Conservation (phyloP, 2,888 invertebrate species). For the Malacosoma neustria region DNA sequence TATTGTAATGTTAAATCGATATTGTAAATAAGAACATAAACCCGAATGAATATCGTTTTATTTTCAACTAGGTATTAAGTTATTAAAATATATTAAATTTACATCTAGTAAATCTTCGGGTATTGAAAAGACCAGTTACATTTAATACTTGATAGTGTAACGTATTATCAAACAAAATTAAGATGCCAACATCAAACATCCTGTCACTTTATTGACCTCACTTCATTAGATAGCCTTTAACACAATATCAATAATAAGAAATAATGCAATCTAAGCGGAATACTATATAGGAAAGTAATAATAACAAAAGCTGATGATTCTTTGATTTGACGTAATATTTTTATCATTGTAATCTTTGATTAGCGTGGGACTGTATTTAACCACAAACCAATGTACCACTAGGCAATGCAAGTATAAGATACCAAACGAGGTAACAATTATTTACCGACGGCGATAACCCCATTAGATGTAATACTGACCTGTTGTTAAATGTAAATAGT, state of each 20-base stretch:
- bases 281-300: too few species aligned
- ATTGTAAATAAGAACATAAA: too few species aligned
- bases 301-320: too few species aligned
- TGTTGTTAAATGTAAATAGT: constrained; percentile 50
- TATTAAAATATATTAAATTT: too few species aligned
- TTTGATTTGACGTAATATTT: too few species aligned
- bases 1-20: too few species aligned
- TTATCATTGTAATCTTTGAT: background rate
- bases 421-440: constrained; percentile 25
- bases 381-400: background rate
- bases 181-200: constrained; percentile 1
- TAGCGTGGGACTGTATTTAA: background rate
- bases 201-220: background rate
- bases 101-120: too few species aligned
- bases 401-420: background rate
- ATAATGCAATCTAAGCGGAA: too few species aligned
- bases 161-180: constrained; percentile 6
- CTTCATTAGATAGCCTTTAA: background rate
- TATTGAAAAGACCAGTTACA: too few species aligned
- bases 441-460: constrained; percentile 39
- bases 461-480: constrained; percentile 56
- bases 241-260: background rate
- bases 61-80: too few species aligned
- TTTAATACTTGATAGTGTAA: too few species aligned
- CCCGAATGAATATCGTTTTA: too few species aligned